Evolutionary conservation across 2,888 invertebrate genomes (phyloP), one percentile per base, ranked within the genome.

Genomic region (Matsumyia berberina): DNA sequence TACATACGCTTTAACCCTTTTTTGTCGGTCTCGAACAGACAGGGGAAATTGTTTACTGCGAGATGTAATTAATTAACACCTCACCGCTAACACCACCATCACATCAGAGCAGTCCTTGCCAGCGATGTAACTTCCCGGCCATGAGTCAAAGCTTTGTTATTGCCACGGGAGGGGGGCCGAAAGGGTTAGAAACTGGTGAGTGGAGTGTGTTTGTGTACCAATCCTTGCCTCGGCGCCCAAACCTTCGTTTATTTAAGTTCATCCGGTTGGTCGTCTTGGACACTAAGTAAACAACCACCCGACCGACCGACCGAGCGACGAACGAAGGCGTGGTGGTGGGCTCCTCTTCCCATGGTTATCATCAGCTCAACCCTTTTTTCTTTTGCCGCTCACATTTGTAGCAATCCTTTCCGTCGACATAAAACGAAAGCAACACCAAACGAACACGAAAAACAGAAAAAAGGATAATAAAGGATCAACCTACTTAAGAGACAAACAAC

Each of bases 51-150:
- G 79, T 79, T 83, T 79, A 83, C 83, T 69, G 62, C 39, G 57
- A 79, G 73, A 83, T 64, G 73, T 79, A 83, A 83, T 83, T 83
- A 83, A 83, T 83, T 83, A 83, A 83, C 79, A 83, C 79, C 79
- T 83, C 49, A 74, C 73, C 73, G 73, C 79, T 69, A 73, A 79
- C 62, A 69, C 73, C 64, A 66, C n/a, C 67, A 66, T 29, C 53
- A 24, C 19, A 55, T 49, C 39, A 31, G 46, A 46, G 46, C 42
- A 24, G 9, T 39, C 15, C 35, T 6, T 35, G 24, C 15, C 29
- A 31, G 60, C 15, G 49, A 58, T 49, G 17, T 55, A 44, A 37
- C 33, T 42, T 57, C 42, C 64, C 57, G 35, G 55, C 49, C 35
- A 72, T 64, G 64, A 77, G 64, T 70, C 60, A 55, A 78, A 83